phyloP scores from a whole-genome alignment of 2,888 invertebrate genomes.

The Drosophila eohydei region DNA sequence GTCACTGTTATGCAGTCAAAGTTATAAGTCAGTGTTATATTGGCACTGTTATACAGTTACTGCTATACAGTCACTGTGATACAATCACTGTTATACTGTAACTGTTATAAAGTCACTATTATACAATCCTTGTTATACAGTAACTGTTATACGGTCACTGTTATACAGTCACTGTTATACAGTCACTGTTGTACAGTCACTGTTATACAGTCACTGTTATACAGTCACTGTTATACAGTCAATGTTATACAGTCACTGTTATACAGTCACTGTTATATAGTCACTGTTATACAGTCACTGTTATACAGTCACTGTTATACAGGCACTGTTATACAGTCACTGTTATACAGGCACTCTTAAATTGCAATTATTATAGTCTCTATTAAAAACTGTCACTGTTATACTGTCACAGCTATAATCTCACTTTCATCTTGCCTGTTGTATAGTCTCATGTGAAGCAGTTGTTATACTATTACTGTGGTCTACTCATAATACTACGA shows the following conservation, averaged over 20 bases:
- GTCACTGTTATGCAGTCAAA: background rate
- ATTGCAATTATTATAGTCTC: too few relatives aligned
- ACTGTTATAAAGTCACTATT: slow-evolving; percentile 1
- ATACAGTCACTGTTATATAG: background rate
- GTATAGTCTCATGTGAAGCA: too few relatives aligned
- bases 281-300: background rate
- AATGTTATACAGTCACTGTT: background rate
- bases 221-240: background rate
- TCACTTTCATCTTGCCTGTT: too few relatives aligned
- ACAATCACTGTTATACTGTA: background rate
- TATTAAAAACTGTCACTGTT: background rate
- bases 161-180: background rate
- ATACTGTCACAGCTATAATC: background rate
- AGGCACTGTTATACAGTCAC: too few relatives aligned
- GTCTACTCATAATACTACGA: background rate
- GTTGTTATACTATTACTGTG: background rate
- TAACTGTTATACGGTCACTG: background rate
- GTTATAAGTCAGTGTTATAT: background rate
- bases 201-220: background rate
- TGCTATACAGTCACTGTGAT: background rate
- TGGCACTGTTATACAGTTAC: background rate
- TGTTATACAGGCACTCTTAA: background rate
- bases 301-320: slow-evolving; percentile 1
- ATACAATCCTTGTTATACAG: background rate
- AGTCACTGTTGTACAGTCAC: background rate